Conservation (phyloP, 2,113 vertebrate species). For the Danio rerio region GRCz12tu NC_133184.1:43597001-43597500, state of each 20-base stretch:
- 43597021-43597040: neutral
- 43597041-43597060: neutral
- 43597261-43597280: slow-evolving; percentile 58
- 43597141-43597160: slow-evolving; percentile 69
- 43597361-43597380: neutral
- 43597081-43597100: neutral
- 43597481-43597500: slow-evolving; percentile 27
- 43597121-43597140: slow-evolving; percentile 22
- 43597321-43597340: slow-evolving; percentile 27
- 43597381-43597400: slow-evolving; percentile 29
- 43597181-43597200: slow-evolving; percentile 47
- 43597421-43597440: neutral
- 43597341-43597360: neutral
- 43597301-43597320: slow-evolving; percentile 33
- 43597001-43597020: no score
- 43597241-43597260: slow-evolving; percentile 76
- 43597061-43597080: neutral
- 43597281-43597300: slow-evolving; percentile 44
- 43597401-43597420: slow-evolving; percentile 42
- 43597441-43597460: slow-evolving; percentile 10
- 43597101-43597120: neutral
- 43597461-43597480: slow-evolving; percentile 59
- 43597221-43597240: slow-evolving; percentile 74
- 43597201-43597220: slow-evolving; percentile 59
- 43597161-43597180: slow-evolving; percentile 66